These are phyloP conservation scores for Phoeniculus purpureus DNA, from an alignment of 2,797 vertebrate species.

Conservation along the genomic window DNA sequence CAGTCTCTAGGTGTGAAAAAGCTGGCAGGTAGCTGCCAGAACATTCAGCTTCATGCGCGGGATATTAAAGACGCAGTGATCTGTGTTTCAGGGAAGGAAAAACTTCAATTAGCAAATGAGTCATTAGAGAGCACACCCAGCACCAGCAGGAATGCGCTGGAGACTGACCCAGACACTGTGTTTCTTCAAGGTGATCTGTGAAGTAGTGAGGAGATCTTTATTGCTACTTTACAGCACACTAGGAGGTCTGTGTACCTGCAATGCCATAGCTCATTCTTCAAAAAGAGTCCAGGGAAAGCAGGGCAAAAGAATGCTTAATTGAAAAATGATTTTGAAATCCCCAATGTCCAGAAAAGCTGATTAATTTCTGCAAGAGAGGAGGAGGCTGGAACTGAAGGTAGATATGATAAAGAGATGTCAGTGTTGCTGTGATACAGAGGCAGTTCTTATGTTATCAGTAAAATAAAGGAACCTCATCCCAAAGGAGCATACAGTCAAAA, in stretches of 20 bases:
- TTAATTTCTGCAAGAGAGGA: not conserved
- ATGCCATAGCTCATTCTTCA: not conserved
- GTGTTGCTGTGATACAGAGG: not conserved
- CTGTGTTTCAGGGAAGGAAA: not conserved
- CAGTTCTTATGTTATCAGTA: not conserved
- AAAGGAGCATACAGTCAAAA: not conserved
- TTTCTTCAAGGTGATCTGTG: not conserved
- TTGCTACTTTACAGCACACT: not conserved
- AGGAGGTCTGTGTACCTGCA: not conserved
- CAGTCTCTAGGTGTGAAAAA: not conserved
- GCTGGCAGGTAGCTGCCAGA: not conserved
- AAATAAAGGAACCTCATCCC: not conserved
- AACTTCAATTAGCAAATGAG: constrained; percentile 30
- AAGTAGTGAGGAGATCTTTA: not conserved
- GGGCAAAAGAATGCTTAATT: not conserved
- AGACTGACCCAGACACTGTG: not conserved
- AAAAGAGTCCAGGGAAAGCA: not conserved
- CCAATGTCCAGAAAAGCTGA: not conserved
- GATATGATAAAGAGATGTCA: not conserved
- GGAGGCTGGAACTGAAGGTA: not conserved
- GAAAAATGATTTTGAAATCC: not conserved
- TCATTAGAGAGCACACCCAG: not conserved
- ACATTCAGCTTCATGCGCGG: not conserved
- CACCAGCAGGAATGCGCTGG: not conserved
- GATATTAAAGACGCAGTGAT: not conserved